Base-by-base conservation (phyloP, 2,113 vertebrate species). In the Mohoua ochrocephala region DNA sequence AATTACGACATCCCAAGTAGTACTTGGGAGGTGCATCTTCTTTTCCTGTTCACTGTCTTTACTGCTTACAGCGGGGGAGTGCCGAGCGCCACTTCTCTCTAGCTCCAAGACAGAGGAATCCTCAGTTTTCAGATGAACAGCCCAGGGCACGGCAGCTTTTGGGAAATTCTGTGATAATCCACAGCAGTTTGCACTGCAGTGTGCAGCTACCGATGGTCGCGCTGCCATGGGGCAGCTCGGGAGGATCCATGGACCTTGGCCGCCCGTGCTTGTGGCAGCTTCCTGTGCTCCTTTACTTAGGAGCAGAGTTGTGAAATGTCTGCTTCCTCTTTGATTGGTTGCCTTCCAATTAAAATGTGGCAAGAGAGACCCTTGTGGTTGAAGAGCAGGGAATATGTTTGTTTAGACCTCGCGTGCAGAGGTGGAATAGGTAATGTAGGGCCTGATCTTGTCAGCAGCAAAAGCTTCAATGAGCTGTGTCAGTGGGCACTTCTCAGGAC, bases 151-250 rank as follows among this genome's bases (percentile, higher is more conserved):
- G 2, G 27, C 37, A 74, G 13, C 26, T 84, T 30, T 79, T 45
- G 21, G 49, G 42, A 87, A 89, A 49, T 56, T 28, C 28, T 82
- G 7, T 75, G 41, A 14, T 56, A 47, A 56, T 49, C 26, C 52
- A 17, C 2, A 11, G n/a, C 26, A 50, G 10, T 42, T 65, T 70
- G 42, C 21, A 17, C 50, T 44, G n/a, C 30, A 78, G 0, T 10
- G 10, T 52, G 73, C 31, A 87, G 35, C 17, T 52, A 2, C 44
- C 16, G 7, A 0, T 52, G 64, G 21, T 57, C 1, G 0, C 0
- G 0, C 13, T 75, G 63, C 54, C 49, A 37, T 50, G 6, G 18
- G 50, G 42, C 52, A 33, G 33, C 82, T 86, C 1, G 0, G 23
- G 50, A n/a, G 64, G 47, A 30, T 70, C 8, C 45, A 7, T 44